Evolutionary conservation across 2,888 invertebrate species (phyloP), one percentile per base, ranked within the genome.

Genomic region (Lepidochrysops patricia): DNA sequence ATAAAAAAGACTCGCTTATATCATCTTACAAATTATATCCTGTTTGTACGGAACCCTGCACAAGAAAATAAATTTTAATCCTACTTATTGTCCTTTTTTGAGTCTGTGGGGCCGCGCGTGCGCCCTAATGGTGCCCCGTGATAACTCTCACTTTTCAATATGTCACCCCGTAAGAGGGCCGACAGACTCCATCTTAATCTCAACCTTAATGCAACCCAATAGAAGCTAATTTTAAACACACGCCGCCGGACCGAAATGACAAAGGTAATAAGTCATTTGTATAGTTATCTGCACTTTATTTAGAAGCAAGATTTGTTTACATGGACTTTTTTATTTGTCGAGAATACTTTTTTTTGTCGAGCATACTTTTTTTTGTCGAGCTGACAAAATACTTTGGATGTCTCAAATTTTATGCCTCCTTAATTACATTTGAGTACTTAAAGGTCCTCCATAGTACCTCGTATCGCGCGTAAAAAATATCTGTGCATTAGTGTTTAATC

Each of bases 91-190:
- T 60, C 61, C 67, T 72, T 77, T 76, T 78, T 76, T 72, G 70
- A 58, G 69, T 76, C 77, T 73, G 78, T 80, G 80, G 72, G 77
- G 72, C 79, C 82, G 88, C 89, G 87, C 89, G 89, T 89, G 88
- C 88, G 84, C 72, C 70, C 81, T 88, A 88, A 89, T 88, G 88
- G 85, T 77, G 73, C 80, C 76, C 81, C 66, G 88, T 87, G 89
- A 89, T 89, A 89, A 88, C 86, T 88, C 88, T 89, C 88, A 89
- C 88, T 88, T 84, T 83, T 80, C 77, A 79, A 80, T 82, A 76
- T 80, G 80, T 85, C 85, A 81, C 77, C 77, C 77, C 68, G 68
- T 75, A 73, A 72, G 70, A 72, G 68, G 68, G 60, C 62, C 52
- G 32, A 29, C 4, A 2, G 35, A 13, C 13, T 13, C 43, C 67